These are phyloP conservation scores for Noctua fimbriata DNA, from an alignment of 2,888 invertebrate genomes.

Conservation along the genomic window DNA sequence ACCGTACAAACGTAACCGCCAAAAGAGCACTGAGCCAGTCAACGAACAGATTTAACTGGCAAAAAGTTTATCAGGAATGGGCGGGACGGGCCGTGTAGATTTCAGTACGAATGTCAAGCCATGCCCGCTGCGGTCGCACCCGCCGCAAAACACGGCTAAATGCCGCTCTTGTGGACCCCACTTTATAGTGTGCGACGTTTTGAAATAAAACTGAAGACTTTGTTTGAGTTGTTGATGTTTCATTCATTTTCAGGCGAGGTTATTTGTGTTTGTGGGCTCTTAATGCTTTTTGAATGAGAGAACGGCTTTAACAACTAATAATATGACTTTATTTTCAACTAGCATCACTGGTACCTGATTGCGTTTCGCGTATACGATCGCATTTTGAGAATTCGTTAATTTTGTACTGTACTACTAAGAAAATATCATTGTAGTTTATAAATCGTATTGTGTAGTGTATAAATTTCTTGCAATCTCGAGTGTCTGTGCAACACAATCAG, in stretches of 20 bases:
- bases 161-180: constrained; percentile 63
- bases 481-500: background rate
- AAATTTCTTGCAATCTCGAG: background rate
- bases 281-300: background rate
- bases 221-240: constrained; percentile 38
- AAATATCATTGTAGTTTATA: too few relatives aligned
- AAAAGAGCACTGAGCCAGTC: constrained; percentile 67
- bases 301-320: background rate
- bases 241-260: constrained; percentile 11
- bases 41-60: constrained; percentile 69
- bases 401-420: background rate
- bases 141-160: constrained; percentile 69
- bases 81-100: constrained; percentile 71
- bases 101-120: constrained; percentile 71
- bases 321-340: background rate
- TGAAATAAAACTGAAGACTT: constrained; percentile 51
- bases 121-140: constrained; percentile 68
- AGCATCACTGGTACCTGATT: background rate
- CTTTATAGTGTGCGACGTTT: constrained; percentile 64
- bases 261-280: background rate
- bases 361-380: background rate
- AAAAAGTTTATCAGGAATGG: constrained; percentile 79
- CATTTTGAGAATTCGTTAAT: background rate
- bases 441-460: too few relatives aligned
- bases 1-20: constrained; percentile 66